These are phyloP conservation scores for Desmodus rotundus DNA, from an alignment of 2,113 vertebrate species.

Conservation along the genomic window DNA sequence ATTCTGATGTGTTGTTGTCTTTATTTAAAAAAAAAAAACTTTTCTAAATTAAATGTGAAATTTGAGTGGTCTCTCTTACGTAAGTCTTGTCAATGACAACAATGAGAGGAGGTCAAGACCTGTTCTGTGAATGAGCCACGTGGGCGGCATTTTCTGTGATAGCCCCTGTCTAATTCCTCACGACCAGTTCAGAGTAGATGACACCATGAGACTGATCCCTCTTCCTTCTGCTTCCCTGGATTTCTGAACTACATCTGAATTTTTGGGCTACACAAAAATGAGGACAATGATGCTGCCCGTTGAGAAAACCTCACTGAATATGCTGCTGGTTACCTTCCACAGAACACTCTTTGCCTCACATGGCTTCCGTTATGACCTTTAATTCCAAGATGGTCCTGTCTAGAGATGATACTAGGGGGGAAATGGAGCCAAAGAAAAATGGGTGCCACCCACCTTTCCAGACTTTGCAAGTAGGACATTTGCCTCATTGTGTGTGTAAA, in stretches of 20 bases:
- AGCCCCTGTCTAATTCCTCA: not conserved
- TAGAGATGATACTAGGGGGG: not conserved
- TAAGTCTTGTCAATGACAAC: not conserved
- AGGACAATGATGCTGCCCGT: not conserved
- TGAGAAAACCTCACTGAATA: not conserved
- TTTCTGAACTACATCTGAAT: not conserved
- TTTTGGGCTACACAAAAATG: not conserved
- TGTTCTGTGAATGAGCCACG: not conserved
- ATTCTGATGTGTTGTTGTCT: not conserved
- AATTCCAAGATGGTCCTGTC: not conserved
- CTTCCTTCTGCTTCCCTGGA: not conserved
- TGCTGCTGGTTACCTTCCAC: not conserved
- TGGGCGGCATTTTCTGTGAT: not conserved
- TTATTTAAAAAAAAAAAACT: not conserved
- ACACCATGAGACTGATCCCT: not conserved
- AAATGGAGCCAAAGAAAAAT: not conserved
- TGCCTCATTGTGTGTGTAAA: not conserved
- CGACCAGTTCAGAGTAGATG: not conserved
- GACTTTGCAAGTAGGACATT: not conserved
- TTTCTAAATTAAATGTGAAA: constrained; percentile 45
- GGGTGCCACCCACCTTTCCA: not conserved
- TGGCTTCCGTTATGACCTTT: not conserved
- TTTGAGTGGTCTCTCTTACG: not conserved
- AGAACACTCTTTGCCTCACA: not conserved
- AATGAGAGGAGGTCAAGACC: not conserved